Evolutionary conservation across 2,797 vertebrate genomes (phyloP).

Genomic region (Pseudopleuronectes americanus): DNA sequence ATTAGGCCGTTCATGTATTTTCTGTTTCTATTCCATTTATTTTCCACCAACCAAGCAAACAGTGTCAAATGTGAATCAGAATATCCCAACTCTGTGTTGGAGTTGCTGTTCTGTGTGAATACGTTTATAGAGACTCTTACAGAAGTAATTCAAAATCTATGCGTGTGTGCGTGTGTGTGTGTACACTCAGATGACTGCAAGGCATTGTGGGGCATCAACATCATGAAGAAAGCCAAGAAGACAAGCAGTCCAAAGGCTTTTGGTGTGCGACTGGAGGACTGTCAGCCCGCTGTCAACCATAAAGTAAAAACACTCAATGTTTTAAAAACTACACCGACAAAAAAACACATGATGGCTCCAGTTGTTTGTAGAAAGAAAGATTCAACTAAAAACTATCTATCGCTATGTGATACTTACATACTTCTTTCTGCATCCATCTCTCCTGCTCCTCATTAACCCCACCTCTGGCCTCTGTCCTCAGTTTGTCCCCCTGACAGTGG

Average conservation of each 20-base stretch:
- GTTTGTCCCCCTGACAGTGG: conserved; percentile 94
- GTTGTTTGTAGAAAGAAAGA: too few species aligned
- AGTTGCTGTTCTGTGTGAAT: too few species aligned
- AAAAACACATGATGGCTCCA: not conserved
- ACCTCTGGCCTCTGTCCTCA: conserved; percentile 50
- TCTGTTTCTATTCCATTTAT: not conserved
- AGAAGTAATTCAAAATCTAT: not conserved
- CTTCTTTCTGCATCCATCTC: too few species aligned
- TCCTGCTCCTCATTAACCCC: not conserved
- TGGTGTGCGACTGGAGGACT: conserved; percentile 94
- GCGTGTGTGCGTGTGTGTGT: conserved; percentile 11
- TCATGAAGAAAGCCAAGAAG: conserved; percentile 96
- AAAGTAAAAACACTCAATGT: conserved; percentile 80
- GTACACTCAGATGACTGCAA: conserved; percentile 86
- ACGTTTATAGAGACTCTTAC: too few species aligned
- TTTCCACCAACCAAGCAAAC: not conserved
- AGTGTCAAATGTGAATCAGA: not conserved
- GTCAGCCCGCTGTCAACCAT: conserved; percentile 89
- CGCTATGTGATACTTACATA: not conserved
- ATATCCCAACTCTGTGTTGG: conserved; percentile 17
- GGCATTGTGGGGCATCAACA: conserved; percentile 91
- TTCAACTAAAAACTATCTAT: too few species aligned
- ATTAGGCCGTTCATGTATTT: not conserved
- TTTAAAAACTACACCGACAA: not conserved
- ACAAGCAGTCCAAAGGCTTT: conserved; percentile 85